phyloP scores from a whole-genome alignment of 64 coral and sea anemone genomes.

The Actinia equina region DNA sequence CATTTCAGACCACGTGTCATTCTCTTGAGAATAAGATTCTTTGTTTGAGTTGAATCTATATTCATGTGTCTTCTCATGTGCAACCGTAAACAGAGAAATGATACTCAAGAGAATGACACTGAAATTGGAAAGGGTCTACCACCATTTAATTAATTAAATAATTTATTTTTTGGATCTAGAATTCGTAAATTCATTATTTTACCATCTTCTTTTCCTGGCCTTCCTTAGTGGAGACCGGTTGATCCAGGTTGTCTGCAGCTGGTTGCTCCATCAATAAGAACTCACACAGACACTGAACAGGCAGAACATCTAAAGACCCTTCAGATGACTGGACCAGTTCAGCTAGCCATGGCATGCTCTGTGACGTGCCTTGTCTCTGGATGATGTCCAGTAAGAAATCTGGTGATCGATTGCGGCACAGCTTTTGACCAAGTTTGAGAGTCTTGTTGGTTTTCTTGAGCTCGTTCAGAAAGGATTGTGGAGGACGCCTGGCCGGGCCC shows the following conservation, averaged over 20 bases:
- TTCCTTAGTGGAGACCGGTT: constrained; percentile 19
- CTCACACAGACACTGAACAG: constrained; percentile 94
- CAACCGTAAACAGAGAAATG: no score
- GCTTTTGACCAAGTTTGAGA: constrained; percentile 77
- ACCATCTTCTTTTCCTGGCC: constrained; percentile 49
- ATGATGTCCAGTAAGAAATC: constrained; percentile 97
- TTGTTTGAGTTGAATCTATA: no score
- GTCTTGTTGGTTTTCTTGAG: constrained; percentile 75
- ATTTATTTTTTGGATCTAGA: no score
- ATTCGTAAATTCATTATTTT: not conserved
- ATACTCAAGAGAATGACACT: no score
- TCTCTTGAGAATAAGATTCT: no score
- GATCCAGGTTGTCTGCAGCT: constrained; percentile 26
- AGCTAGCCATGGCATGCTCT: constrained; percentile 96
- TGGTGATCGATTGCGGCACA: constrained; percentile 86
- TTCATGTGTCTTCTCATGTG: no score
- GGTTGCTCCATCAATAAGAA: constrained; percentile 85
- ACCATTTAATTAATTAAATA: no score
- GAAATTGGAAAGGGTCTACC: no score
- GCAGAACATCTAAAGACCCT: constrained; percentile 88
- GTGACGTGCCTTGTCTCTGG: constrained; percentile 88
- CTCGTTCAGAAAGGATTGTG: constrained; percentile 76
- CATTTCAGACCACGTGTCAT: no score
- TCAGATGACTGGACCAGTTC: constrained; percentile 94
- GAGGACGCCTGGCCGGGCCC: constrained; percentile 79